Evolutionary conservation across 1,140 invertebrate genomes (phyloP).

Genomic region (Drosophila grimshawi): DNA sequence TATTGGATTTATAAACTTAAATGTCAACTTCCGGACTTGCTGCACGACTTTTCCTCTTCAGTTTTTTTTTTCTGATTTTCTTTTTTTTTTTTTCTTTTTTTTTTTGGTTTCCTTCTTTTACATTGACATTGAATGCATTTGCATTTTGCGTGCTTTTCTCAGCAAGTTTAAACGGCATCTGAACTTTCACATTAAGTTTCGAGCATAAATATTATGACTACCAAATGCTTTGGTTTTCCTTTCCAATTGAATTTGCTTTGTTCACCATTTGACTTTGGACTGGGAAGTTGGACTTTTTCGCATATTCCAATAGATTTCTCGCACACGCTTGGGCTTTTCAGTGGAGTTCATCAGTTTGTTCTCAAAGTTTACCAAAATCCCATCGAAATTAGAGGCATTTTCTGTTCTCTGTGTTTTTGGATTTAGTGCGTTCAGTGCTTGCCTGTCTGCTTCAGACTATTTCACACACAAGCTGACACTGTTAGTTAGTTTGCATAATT

Average conservation of each 20-base stretch:
- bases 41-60: slow-evolving; percentile 3
- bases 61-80: background rate
- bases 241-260: slow-evolving; percentile 55
- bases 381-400: slow-evolving; percentile 33
- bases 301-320: slow-evolving; percentile 35
- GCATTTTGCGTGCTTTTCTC: slow-evolving; percentile 20
- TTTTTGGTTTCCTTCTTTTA: slow-evolving; percentile 1
- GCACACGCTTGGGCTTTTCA: slow-evolving; percentile 16
- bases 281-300: slow-evolving; percentile 5
- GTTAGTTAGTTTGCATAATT: slow-evolving; percentile 57
- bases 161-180: slow-evolving; percentile 45
- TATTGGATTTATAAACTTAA: slow-evolving; percentile 78
- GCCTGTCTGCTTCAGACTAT: slow-evolving; percentile 13
- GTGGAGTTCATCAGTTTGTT: slow-evolving; percentile 39
- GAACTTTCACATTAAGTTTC: slow-evolving; percentile 46
- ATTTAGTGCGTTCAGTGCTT: slow-evolving; percentile 1
- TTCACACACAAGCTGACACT: slow-evolving; percentile 4
- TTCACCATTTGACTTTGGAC: slow-evolving; percentile 31
- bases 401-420: background rate
- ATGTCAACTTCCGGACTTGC: slow-evolving; percentile 64
- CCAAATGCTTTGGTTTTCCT: slow-evolving; percentile 17
- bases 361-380: slow-evolving; percentile 41
- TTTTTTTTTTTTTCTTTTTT: slow-evolving; percentile 6
- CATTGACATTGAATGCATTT: slow-evolving; percentile 29
- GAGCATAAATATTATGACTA: slow-evolving; percentile 49